Base-by-base conservation (phyloP, 2,888 invertebrate species). In the Spodoptera littoralis region DNA sequence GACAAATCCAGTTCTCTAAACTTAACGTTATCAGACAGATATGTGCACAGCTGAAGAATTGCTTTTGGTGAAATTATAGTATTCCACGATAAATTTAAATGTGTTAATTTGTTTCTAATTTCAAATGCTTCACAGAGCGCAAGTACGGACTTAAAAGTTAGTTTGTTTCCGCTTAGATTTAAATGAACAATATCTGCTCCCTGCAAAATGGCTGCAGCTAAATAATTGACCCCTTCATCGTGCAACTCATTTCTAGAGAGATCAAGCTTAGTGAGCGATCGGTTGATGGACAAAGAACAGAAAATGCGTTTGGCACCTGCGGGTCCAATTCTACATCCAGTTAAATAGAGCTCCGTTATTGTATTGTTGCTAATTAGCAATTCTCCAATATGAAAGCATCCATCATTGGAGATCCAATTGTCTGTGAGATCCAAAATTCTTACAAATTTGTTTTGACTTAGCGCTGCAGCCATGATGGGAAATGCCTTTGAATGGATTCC, bases 21-120 rank as follows among this genome's bases (percentile, higher is more conserved):
- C 1, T 11, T 0, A 11, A 41, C n/a, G 24, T 53, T 67, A n/a
- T 49, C 49, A 30, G 56, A 18, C 22, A 67, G 53, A 18, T 13
- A 45, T 11, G 41, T 53, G 27, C 62, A 63, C 8, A 67, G 30
- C 4, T 27, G 44, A 42, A 36, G 3, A 0, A 63, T 9, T n/a
- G 78, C 76, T 56, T 58, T 66, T 1, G 66, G 59, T 4, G 68
- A 61, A 62, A 58, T 64, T 52, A 88, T 74, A 30, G 79, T 80
- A 63, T 88, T 90, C 87, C 87, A 86, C 0, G 88, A 88, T 18
- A 89, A 44, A 68, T 89, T 82, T n/a, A 88, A 71, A 57, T 84
- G 81, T 2, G 83, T 86, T 11, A 83, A 66, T 18, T 67, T 79
- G 47, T 86, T 84, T 57, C 83, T 79, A 3, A 52, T 59, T 60